Evolutionary conservation across 1,140 invertebrate genomes (phyloP).

Genomic region (Triops longicaudatus): DNA sequence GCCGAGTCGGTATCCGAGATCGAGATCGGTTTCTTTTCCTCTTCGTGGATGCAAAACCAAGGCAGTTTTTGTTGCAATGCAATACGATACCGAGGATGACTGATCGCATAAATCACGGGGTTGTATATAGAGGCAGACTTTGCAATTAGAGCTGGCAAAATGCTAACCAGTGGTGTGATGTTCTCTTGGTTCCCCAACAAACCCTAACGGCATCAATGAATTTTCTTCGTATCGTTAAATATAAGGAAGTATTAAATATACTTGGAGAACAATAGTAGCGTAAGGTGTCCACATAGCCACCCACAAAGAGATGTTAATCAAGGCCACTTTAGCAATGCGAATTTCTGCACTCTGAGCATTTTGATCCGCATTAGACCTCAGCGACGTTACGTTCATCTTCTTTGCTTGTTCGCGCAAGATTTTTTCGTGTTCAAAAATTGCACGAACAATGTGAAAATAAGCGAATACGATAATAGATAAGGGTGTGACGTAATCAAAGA

Average conservation of each 20-base stretch:
- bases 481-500: constrained; percentile 62
- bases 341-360: constrained; percentile 65
- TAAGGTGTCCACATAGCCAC: constrained; percentile 81
- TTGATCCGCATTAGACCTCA: constrained; percentile 55
- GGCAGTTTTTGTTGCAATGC: constrained; percentile 23
- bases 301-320: constrained; percentile 72
- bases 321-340: constrained; percentile 69
- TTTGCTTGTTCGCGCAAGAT: constrained; percentile 72
- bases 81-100: constrained; percentile 27
- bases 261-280: constrained; percentile 49
- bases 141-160: constrained; percentile 69
- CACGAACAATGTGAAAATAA: constrained; percentile 68
- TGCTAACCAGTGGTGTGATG: constrained; percentile 61
- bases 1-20: neutral
- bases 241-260: constrained; percentile 63
- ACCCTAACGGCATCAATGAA: constrained; percentile 35
- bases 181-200: constrained; percentile 32
- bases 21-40: neutral
- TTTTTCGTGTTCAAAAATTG: constrained; percentile 69
- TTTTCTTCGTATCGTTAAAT: constrained; percentile 34
- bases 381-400: constrained; percentile 73
- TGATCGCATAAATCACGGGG: constrained; percentile 72
- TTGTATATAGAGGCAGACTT: constrained; percentile 71
- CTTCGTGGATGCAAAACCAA: constrained; percentile 27
- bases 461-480: constrained; percentile 62